Percentiles rank a stretch among this genome's conserved stretches.
Conservation (phyloP, 2,888 invertebrate species). For the Fragum fragum region DNA sequence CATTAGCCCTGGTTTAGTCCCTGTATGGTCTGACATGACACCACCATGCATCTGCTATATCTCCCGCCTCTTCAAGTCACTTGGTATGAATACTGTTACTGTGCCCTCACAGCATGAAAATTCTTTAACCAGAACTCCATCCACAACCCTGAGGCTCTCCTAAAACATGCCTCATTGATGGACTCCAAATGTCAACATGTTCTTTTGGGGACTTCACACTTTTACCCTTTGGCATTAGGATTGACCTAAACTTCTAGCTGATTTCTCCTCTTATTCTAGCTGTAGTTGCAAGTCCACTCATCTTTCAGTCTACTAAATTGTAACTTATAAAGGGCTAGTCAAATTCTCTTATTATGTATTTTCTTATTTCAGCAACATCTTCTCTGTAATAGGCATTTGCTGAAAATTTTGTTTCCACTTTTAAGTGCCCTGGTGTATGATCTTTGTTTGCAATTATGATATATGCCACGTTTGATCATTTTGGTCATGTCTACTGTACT, state of each 20-base stretch:
- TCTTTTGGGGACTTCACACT: background rate
- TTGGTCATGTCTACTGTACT: too few species aligned
- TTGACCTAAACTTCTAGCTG: too few species aligned
- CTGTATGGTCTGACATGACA: background rate
- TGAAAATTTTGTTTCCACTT: too few species aligned
- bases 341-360: too few species aligned
- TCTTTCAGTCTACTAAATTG: too few species aligned
- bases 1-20: background rate
- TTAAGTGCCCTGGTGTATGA: too few species aligned
- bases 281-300: background rate
- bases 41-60: background rate
- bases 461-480: background rate
- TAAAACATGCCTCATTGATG: background rate
- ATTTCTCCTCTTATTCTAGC: too few species aligned
- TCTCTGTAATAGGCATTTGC: too few species aligned
- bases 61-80: background rate
- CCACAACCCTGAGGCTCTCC: too few species aligned
- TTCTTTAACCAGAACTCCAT: background rate
- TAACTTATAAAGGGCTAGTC: too few species aligned
- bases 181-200: background rate
- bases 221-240: background rate
- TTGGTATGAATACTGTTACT: background rate
- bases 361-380: too few species aligned
- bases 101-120: background rate
- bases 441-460: too few species aligned